Base-by-base conservation (phyloP, 2,888 invertebrate genomes). In the Metallyticus violacea region DNA sequence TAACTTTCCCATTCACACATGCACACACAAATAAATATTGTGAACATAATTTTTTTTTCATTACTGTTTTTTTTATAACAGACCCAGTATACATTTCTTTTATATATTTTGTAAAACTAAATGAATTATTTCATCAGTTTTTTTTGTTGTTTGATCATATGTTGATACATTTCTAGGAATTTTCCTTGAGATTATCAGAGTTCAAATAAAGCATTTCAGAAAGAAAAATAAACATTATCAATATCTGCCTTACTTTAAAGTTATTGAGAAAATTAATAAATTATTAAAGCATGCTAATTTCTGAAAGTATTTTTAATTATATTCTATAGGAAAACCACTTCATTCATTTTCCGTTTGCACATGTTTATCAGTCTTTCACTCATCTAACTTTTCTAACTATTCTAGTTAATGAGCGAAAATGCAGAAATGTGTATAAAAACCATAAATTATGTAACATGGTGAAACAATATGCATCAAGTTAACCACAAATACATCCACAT, bases 291-390 rank as follows among this genome's bases (percentile, higher is more conserved):
- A n/a, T n/a, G n/a, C n/a, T n/a, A n/a, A n/a, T n/a, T n/a, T n/a
- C n/a, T n/a, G n/a, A n/a, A n/a, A n/a, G n/a, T n/a, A n/a, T n/a
- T n/a, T n/a, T n/a, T n/a, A n/a, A 15, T 15, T 22, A 62, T 2
- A 62, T 62, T 3, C 1, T 15, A 15, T 62, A 1, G 40, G 6
- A 62, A 62, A 62, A 15, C 40, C 1, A 62, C 15, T 22, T 62
- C 40, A 62, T 62, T 62, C 40, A 62, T 15, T 22, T 62, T 22
- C 40, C 40, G 22, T 62, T 62, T 62, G 3, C 9, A 62, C 40
- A 15, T 62, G 22, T 15, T 62, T 83, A 83, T 83, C 83, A 83
- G 83, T 83, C 83, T 83, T 83, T 77, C 83, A 77, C 77, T 83
- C 76, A 28, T 83, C 7, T 83, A 26, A 62, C 27, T 77, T 25